A percentile compares a stretch with the other conserved stretches of the same genome.
Conservation (phyloP, 2,797 vertebrate species). For the Argentina silus region DNA sequence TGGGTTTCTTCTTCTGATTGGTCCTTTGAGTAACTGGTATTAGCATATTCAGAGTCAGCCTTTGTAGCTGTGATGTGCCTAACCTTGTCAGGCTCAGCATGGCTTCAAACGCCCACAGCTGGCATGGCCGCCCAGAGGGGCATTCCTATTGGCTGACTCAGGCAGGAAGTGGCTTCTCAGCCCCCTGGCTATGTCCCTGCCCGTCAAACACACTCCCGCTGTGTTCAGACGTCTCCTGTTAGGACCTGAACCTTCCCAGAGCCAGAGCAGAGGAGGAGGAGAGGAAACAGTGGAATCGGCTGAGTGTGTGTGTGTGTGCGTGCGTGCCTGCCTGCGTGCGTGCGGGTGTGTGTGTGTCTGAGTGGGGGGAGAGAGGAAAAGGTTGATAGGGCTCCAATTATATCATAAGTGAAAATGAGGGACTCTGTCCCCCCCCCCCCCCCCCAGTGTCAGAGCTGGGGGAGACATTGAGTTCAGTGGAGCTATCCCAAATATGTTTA, state of each 20-base stretch:
- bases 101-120: constrained; percentile 55
- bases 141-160: constrained; percentile 59
- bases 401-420: not conserved
- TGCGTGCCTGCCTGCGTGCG: no score
- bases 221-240: constrained; percentile 45
- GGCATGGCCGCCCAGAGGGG: constrained; percentile 59
- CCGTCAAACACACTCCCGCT: constrained; percentile 62
- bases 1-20: constrained; percentile 35
- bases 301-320: no score
- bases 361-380: not conserved
- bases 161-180: constrained; percentile 65
- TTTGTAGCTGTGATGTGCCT: constrained; percentile 51
- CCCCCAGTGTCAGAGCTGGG: not conserved
- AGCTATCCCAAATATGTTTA: constrained; percentile 46
- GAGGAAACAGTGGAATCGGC: not conserved
- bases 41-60: constrained; percentile 46
- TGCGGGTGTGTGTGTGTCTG: not conserved
- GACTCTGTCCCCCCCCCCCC: not conserved
- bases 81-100: constrained; percentile 32
- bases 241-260: not conserved
- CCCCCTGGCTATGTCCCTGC: constrained; percentile 36
- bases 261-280: not conserved
- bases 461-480: constrained; percentile 34
- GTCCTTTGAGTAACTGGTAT: constrained; percentile 13
- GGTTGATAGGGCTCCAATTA: not conserved